Conservation (phyloP, 2,888 invertebrate genomes). For the Julus scanicus region DNA sequence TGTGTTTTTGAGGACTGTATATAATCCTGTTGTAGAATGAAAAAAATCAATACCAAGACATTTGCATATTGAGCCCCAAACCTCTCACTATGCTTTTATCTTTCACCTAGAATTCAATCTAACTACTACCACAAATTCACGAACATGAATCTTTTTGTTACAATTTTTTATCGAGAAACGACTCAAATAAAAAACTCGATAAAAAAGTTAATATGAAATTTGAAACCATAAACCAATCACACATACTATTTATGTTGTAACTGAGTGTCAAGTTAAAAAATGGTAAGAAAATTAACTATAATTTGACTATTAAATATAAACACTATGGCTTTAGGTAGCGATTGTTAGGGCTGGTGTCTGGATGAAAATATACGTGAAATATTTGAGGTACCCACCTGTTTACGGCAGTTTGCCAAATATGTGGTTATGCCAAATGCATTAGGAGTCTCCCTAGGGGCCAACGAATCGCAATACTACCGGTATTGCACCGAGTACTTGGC, state of each 20-base stretch:
- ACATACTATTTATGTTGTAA: no score
- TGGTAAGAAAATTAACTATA: no score
- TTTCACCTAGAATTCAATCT: neutral
- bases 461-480: neutral
- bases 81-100: neutral
- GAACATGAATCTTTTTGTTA: no score
- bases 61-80: neutral
- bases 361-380: neutral
- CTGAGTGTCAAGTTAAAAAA: no score
- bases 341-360: neutral
- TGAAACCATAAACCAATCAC: no score
- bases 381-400: conserved; percentile 12
- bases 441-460: neutral
- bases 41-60: neutral
- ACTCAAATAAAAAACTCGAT: no score
- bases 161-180: no score
- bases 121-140: neutral
- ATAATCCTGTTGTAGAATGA: neutral
- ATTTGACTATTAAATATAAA: no score
- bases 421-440: neutral
- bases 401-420: conserved; percentile 29
- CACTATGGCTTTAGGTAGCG: neutral
- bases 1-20: neutral
- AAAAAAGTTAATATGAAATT: no score
- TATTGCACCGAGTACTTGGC: neutral